Evolutionary conservation across 2,797 vertebrate genomes (phyloP), one percentile per base, ranked within the genome.

Genomic region (Neoniphon sammara): DNA sequence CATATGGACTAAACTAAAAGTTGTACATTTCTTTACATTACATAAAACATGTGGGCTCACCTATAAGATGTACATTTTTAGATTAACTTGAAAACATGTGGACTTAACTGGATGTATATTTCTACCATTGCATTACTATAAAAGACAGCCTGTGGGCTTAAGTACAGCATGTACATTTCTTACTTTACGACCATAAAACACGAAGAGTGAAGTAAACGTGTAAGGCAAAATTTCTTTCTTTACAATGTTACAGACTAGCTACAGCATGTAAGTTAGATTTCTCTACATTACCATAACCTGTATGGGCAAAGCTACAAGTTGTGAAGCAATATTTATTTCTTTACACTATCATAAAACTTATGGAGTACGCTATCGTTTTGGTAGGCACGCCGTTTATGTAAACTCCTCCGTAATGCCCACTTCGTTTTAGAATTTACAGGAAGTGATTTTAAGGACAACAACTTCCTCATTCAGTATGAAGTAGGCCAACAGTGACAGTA

Each of bases 361-460:
- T 44, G 42, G 42, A 44, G 1, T 3, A 2, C 9, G 8, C 36
- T 44, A 44, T 17, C 42, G 50, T 52, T 20, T 23, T 50, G 47
- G 47, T n/a, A 50, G 0, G 9, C 20, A 1, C 9, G 18, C 7
- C 17, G 5, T 52, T 21, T 21, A 11, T 21, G 20, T 21, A 12
- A 44, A 15, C 42, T 44, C 42, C 14, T 52, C 49, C 20, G n/a
- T 15, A 15, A 44, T 44, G 9, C 20, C 31, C 74, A 76, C 76
- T 76, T 73, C 69, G 55, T 57, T 69, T 63, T 55, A 66, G 75
- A 70, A 88, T 62, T 15, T 17, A 73, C 66, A 83, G 62, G 39
- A 58, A 66, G 58, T 0, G 50, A 78, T 65, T 75, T 72, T 67
- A 11, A 78, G 34, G 39, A 81, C 73, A 87, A 77, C 60, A 77